Evolutionary conservation across 2,888 invertebrate genomes (phyloP).

Genomic region (Exephanes ischioxanthus): DNA sequence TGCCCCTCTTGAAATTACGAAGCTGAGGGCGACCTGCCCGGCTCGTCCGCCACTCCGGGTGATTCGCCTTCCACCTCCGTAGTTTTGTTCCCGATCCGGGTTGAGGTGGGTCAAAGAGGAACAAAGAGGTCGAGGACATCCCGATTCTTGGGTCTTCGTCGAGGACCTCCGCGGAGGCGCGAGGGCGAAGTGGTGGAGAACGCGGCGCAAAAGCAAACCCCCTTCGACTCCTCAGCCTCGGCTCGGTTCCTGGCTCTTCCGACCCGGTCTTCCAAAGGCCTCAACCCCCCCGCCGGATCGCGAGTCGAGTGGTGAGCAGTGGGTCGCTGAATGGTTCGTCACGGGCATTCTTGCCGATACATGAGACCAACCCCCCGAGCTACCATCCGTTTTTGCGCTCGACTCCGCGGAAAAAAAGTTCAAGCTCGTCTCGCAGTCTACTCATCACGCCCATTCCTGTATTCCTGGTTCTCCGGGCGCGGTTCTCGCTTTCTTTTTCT

Average conservation of each 20-base stretch:
- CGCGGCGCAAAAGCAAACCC: conserved; percentile 1
- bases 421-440: background rate
- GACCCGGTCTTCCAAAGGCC: conserved; percentile 8
- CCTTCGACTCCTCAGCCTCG: conserved; percentile 11
- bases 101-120: conserved; percentile 48
- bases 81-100: conserved; percentile 50
- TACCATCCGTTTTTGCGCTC: conserved; percentile 3
- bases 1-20: conserved; percentile 57
- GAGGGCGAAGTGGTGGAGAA: background rate
- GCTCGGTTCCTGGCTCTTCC: background rate
- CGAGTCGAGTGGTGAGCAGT: conserved; percentile 47
- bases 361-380: conserved; percentile 16
- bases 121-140: conserved; percentile 9
- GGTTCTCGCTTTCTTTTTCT: conserved; percentile 36
- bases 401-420: background rate
- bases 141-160: conserved; percentile 18
- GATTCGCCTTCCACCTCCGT: conserved; percentile 17
- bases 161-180: conserved; percentile 6
- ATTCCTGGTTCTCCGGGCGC: background rate
- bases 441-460: background rate
- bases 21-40: background rate
- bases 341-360: conserved; percentile 52
- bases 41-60: background rate
- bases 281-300: background rate
- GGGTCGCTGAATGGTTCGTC: conserved; percentile 63